Evolutionary conservation across 2,888 invertebrate species (phyloP), one percentile per base, ranked within the genome.

Genomic region (Malthinus flaveolus): DNA sequence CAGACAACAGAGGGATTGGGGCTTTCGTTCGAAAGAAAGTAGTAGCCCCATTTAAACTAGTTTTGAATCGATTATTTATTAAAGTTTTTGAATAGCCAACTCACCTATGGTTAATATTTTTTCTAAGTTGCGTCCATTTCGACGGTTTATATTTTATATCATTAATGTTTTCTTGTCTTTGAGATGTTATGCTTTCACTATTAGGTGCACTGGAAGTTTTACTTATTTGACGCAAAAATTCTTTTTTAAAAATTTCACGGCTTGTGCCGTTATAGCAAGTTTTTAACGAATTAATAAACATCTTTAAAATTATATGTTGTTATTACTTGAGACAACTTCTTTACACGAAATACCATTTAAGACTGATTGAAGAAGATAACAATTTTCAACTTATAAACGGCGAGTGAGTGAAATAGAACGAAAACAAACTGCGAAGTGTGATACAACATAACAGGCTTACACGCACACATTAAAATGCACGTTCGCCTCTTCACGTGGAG

Each of bases 121-220:
- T 73, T 64, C 75, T 75, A 50, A 74, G 65, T 60, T 71, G 66
- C 45, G 70, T 67, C 77, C 77, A 78, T 66, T 71, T 73, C 31
- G 67, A 67, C 3, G 65, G 61, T 3, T 50, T 31, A 32, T 32
- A 44, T 48, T 56, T 56, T 32, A 15, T 34, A 7, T 47, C 33
- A 11, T 47, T 37, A 11, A 13, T 23, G 6, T 31, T 56, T 15
- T 53, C 49, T 50, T 73, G 73, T 48, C 82, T 76, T 52, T 82
- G 78, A 0, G 82, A 80, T 9, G 80, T 80, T 79, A 85, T 83
- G 13, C 83, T 82, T 70, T 85, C 85, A 49, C 84, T 85, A 72
- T 85, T 85, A 9, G 84, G 82, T 45, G 82, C 82, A 71, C 83
- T 84, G 11, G 83, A 82, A 0, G 85, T 85, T 76, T 84, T 85